A percentile compares a stretch with the other conserved stretches of the same genome.
Conservation (phyloP, 2,888 invertebrate species). For the Scaptomyza reducta region DNA sequence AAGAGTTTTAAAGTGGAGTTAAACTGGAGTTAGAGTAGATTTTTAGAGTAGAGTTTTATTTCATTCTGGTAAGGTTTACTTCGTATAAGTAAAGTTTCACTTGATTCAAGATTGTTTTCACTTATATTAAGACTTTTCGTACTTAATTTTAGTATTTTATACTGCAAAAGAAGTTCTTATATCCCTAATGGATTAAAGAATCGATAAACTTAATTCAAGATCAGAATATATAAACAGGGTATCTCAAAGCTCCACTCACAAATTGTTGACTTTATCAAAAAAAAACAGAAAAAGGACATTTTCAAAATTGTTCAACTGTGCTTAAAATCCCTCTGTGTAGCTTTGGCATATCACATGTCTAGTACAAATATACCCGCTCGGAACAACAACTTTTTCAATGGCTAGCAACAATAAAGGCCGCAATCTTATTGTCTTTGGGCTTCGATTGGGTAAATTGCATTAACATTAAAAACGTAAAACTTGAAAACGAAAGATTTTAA, state of each 20-base stretch:
- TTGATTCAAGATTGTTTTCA: too few relatives aligned
- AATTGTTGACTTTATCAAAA: neutral
- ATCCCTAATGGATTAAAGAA: too few relatives aligned
- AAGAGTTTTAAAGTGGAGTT: neutral
- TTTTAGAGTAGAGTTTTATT: too few relatives aligned
- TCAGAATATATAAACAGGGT: neutral
- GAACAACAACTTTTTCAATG: neutral
- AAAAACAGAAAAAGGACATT: neutral
- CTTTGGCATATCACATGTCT: neutral
- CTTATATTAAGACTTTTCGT: too few relatives aligned
- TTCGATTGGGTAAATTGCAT: slow-evolving; percentile 65
- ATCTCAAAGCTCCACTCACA: neutral
- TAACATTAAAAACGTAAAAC: slow-evolving; percentile 63
- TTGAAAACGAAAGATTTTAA: slow-evolving; percentile 66
- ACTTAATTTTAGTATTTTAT: too few relatives aligned
- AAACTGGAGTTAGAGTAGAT: too few relatives aligned
- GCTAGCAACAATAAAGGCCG: neutral
- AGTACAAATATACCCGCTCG: slow-evolving; percentile 14
- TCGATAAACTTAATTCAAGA: too few relatives aligned
- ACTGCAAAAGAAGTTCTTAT: too few relatives aligned
- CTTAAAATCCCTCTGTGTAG: neutral
- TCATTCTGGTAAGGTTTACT: too few relatives aligned
- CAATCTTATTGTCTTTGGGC: slow-evolving; percentile 42
- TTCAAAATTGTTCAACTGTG: neutral
- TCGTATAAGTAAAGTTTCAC: too few relatives aligned